Base-by-base conservation (phyloP, 2,888 invertebrate genomes). In the Athetis lepigone region DNA sequence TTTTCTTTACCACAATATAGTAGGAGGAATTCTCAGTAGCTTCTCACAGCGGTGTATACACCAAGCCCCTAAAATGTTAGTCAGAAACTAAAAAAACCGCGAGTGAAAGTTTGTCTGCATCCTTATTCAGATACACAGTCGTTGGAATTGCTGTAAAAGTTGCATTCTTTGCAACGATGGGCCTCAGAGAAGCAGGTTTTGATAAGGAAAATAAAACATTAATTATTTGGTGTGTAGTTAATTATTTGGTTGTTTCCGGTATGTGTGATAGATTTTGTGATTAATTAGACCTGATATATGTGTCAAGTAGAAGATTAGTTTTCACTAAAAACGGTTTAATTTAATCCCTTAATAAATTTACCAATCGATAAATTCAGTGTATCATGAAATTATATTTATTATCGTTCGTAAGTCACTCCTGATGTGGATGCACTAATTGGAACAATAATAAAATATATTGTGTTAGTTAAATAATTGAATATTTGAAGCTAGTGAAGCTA, bases 71-170 rank as follows among this genome's bases (percentile, higher is more conserved):
- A 46, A 60, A 59, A 43, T 43, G 19, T 51, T 46, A 5, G 60
- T 18, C 62, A 33, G 49, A 43, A 47, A 43, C 40, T 40, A 16
- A 54, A 60, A 79, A 66, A 68, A 42, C 25, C 19, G 13, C n/a
- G 21, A 79, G 79, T 77, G 79, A 79, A 79, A 79, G 79, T 79
- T 18, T 21, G 57, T 67, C 57, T 56, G 52, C 65, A 75, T 79
- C 79, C 77, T 79, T 77, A 70, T 64, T 66, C 63, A 62, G 71
- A 63, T 11, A 56, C 56, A 63, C 55, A 58, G 62, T 49, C 66
- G 70, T 69, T 39, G 57, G 39, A 52, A 55, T 67, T 43, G 55
- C 66, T 61, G 43, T 68, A 61, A 73, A 67, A 74, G 74, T 58
- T 4, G 45, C 64, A 73, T 78, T 79, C 49, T 77, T 69, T 61